Percentiles rank a stretch among this genome's conserved stretches.
phyloP scores from a whole-genome alignment of 2,797 vertebrate genomes.

The Antennarius maculatus region DNA sequence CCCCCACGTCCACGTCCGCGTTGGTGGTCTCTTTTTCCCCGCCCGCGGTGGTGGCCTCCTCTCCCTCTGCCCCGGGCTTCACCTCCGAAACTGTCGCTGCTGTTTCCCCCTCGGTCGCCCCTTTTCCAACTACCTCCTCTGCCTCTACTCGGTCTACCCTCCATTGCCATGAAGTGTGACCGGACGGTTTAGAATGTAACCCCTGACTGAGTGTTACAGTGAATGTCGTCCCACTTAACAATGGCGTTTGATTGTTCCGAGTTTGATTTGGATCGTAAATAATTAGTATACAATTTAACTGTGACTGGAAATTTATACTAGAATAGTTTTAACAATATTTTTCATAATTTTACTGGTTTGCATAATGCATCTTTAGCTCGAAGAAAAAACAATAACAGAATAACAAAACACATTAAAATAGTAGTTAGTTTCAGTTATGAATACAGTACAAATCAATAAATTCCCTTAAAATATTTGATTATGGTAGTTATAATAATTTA shows the following conservation, averaged over 20 bases:
- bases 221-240: conserved; percentile 51
- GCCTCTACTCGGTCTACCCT: conserved; percentile 58
- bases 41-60: conserved; percentile 74
- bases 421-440: too few species aligned
- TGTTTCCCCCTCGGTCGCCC: conserved; percentile 57
- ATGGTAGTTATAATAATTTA: too few species aligned
- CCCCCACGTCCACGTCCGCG: conserved; percentile 75
- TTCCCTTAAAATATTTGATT: too few species aligned
- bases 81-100: conserved; percentile 53
- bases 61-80: conserved; percentile 77
- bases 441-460: too few species aligned
- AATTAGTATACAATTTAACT: neutral
- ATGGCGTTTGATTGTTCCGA: conserved; percentile 35
- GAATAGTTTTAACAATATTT: too few species aligned
- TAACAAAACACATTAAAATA: too few species aligned
- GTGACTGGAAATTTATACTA: neutral
- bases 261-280: neutral
- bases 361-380: too few species aligned
- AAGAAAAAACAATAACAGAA: too few species aligned
- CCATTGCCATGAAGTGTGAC: conserved; percentile 59
- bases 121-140: conserved; percentile 74
- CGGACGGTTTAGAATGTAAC: conserved; percentile 45
- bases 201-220: conserved; percentile 59
- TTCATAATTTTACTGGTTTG: too few species aligned
- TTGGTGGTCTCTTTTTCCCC: conserved; percentile 74